Conservation (phyloP, 2,113 vertebrate genomes). For the Micronisus gabar region DNA sequence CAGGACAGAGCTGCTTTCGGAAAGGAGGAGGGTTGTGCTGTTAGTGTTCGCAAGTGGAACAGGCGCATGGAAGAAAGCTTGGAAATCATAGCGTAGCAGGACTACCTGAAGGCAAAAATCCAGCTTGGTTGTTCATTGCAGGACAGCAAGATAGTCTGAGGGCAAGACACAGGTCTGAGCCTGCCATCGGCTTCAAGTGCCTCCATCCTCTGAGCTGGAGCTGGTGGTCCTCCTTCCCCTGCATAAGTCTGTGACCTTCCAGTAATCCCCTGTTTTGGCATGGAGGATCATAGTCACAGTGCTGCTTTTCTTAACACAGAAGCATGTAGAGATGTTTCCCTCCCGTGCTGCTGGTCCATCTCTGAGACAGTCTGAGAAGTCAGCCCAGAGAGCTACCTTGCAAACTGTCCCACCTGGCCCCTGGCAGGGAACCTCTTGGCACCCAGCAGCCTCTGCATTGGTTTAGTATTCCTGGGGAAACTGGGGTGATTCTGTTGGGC, state of each 20-base stretch:
- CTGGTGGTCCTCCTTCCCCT: neutral
- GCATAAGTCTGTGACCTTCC: neutral
- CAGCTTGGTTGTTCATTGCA: neutral
- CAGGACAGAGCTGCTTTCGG: neutral
- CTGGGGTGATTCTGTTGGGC: accelerated
- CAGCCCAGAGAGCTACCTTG: neutral
- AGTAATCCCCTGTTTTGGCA: neutral
- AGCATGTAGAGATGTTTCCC: neutral
- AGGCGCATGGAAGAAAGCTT: neutral
- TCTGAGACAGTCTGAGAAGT: neutral
- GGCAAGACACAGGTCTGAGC: neutral
- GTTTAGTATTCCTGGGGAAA: neutral
- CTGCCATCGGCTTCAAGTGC: neutral
- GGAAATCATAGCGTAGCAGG: neutral
- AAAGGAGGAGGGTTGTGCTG: neutral
- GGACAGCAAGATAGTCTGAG: neutral
- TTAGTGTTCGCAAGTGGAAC: too few species aligned
- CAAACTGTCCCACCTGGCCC: neutral
- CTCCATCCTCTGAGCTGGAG: neutral
- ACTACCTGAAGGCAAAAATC: neutral
- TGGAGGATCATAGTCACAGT: neutral
- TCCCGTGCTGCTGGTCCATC: neutral
- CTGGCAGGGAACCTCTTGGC: neutral
- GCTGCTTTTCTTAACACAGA: neutral
- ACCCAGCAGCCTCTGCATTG: neutral